Conservation (phyloP, 2,113 vertebrate genomes). For the Anguilla rostrata region DNA sequence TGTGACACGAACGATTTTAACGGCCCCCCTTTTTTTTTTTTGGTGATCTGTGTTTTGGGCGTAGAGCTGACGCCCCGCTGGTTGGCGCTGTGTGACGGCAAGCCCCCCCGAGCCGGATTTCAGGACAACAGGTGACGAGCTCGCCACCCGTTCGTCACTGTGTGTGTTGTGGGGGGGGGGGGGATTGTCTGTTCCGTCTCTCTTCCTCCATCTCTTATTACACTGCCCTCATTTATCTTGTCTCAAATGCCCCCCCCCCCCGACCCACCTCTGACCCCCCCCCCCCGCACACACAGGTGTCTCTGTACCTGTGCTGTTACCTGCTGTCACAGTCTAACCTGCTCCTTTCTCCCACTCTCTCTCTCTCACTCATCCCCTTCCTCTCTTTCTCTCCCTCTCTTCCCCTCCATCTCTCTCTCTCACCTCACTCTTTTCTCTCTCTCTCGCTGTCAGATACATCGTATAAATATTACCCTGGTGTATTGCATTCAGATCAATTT, state of each 20-base stretch:
- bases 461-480: not conserved
- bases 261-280: no score
- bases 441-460: not conserved
- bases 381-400: no score
- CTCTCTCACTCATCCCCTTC: no score
- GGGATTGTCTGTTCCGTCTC: not conserved
- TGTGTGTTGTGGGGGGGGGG: not conserved
- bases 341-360: not conserved
- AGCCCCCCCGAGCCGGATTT: conserved; percentile 29
- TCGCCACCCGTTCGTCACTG: no score
- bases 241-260: no score
- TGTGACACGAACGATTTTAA: not conserved
- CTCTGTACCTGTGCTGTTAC: not conserved
- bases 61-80: conserved; percentile 55
- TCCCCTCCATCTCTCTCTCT: no score
- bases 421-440: no score
- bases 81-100: conserved; percentile 48
- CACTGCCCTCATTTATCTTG: not conserved
- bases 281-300: no score
- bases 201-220: not conserved
- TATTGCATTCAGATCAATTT: no score
- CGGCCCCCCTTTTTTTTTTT: not conserved
- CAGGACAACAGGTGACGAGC: conserved; percentile 48
- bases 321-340: not conserved
- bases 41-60: conserved; percentile 8